phyloP scores from a whole-genome alignment of 2,113 vertebrate genomes.

The Piprites chloris region DNA sequence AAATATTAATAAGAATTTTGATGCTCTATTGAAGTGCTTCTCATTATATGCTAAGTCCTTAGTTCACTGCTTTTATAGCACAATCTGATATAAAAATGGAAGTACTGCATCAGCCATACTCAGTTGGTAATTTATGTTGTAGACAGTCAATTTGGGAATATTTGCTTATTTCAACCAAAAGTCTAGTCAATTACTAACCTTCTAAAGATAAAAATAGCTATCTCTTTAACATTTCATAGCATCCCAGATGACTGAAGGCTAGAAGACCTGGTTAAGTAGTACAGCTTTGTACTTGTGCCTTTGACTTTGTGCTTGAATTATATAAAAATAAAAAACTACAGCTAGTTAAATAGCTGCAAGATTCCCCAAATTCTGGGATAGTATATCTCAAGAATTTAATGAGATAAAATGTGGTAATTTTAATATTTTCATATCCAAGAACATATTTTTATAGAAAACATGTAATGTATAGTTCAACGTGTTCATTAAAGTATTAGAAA shows the following conservation, averaged over 20 bases:
- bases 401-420: not conserved
- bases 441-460: not conserved
- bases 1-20: slow-evolving; percentile 13
- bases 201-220: not conserved
- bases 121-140: not conserved
- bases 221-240: not conserved
- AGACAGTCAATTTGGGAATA: slow-evolving; percentile 15
- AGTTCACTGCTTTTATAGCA: not conserved
- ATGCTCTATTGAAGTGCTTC: not conserved
- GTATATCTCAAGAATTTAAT: not conserved
- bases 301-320: not conserved
- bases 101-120: not conserved
- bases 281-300: not conserved
- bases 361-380: not conserved
- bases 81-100: slow-evolving; percentile 1
- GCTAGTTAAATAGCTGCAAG: not conserved
- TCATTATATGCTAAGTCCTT: not conserved
- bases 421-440: not conserved
- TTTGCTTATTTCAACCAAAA: slow-evolving; percentile 1
- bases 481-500: not conserved
- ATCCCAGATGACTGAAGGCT: not conserved
- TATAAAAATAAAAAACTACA: not conserved
- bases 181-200: not conserved
- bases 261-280: not conserved
- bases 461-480: not conserved